Evolutionary conservation across 2,888 invertebrate genomes (phyloP).

Genomic region (Thecocarcelia acutangulata): DNA sequence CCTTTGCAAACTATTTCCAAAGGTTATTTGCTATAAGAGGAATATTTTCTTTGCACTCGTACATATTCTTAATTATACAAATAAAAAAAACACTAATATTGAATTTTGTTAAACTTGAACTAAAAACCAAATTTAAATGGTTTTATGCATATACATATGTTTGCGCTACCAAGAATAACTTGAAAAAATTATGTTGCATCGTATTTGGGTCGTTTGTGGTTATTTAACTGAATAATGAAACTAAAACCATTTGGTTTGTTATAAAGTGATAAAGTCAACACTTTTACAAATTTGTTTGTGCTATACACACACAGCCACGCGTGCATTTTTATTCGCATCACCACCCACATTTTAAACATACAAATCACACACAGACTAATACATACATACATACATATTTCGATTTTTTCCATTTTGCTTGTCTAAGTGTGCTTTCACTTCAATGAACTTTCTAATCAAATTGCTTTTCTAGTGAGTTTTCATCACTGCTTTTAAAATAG

Average conservation of each 20-base stretch:
- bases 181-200: neutral
- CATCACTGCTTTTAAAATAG: conserved; percentile 56
- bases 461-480: conserved; percentile 71
- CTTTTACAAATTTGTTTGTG: conserved; percentile 44
- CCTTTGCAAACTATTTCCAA: too few relatives aligned
- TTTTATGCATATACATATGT: conserved; percentile 4
- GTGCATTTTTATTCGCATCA: conserved; percentile 17
- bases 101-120: conserved; percentile 32
- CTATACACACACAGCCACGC: neutral
- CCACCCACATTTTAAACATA: neutral
- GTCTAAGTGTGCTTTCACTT: conserved; percentile 73
- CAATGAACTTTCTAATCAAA: conserved; percentile 78
- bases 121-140: conserved; percentile 6
- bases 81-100: neutral
- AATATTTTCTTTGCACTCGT: too few relatives aligned
- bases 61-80: too few relatives aligned
- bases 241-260: conserved; percentile 47
- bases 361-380: neutral
- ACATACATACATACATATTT: neutral
- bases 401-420: conserved; percentile 24
- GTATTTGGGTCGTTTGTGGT: conserved; percentile 7
- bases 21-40: too few relatives aligned
- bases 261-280: conserved; percentile 63
- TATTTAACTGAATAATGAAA: conserved; percentile 18
- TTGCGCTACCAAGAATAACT: conserved; percentile 2